Conservation (phyloP, 2,888 invertebrate genomes). For the Synergus itoensis region DNA sequence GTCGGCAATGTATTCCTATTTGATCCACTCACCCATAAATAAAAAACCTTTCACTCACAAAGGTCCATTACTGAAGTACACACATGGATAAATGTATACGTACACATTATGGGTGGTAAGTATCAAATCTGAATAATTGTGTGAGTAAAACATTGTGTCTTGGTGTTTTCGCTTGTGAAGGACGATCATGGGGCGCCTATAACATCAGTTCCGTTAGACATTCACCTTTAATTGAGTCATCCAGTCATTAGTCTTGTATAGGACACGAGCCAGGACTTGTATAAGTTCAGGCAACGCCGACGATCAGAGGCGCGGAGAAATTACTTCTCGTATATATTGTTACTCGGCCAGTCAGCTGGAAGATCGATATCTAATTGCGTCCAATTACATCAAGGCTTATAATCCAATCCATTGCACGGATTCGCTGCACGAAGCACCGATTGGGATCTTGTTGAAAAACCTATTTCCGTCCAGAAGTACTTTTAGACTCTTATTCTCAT, state of each 20-base stretch:
- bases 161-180: background rate
- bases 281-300: background rate
- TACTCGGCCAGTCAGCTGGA: slow-evolving; percentile 43
- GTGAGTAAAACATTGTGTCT: background rate
- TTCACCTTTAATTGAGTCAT: slow-evolving; percentile 49
- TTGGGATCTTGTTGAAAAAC: slow-evolving; percentile 42
- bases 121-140: background rate
- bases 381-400: slow-evolving; percentile 57
- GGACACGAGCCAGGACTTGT: slow-evolving; percentile 30
- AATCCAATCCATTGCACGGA: slow-evolving; percentile 7
- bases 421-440: slow-evolving; percentile 16
- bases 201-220: slow-evolving; percentile 45
- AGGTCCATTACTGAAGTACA: no score
- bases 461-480: slow-evolving; percentile 32
- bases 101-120: slow-evolving; percentile 12
- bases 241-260: slow-evolving; percentile 44
- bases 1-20: slow-evolving; percentile 42
- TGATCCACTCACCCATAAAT: slow-evolving; percentile 31
- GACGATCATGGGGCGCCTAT: slow-evolving; percentile 18
- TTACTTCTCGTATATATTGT: slow-evolving; percentile 24
- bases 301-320: slow-evolving; percentile 18
- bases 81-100: background rate
- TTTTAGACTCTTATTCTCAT: slow-evolving; percentile 6
- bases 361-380: slow-evolving; percentile 63
- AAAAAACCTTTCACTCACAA: no score